Base-by-base conservation (phyloP, 2,888 invertebrate species). In the Metallyticus violacea region DNA sequence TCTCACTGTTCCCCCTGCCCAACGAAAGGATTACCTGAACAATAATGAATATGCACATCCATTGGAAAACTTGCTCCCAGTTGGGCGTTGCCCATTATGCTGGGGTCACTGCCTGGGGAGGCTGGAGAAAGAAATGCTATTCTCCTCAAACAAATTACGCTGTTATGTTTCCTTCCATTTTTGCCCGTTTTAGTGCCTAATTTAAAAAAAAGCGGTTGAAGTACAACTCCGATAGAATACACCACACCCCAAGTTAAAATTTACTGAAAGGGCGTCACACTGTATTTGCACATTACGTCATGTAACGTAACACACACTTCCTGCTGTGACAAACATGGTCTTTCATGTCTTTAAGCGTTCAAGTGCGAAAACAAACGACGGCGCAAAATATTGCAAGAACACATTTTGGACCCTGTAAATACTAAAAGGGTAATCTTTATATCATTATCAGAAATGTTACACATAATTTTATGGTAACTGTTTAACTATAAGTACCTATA, bases 231-330 rank as follows among this genome's bases (percentile, higher is more conserved):
- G n/a, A n/a, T 62, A 15, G 40, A 62, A 62, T n/a, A n/a, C 40
- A 83, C 83, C 83, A 83, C 83, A 83, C 83, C 83, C 83, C 22
- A 28, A 25, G 77, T 83, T 26, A 83, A 83, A 83, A 77, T 77
- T 77, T 83, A 77, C 77, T 77, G 29, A 28, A 28, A 26, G 83
- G 83, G 83, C 77, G 83, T 83, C 77, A 77, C 77, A 77, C 77
- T 28, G 77, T 83, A 83, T 83, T 83, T 83, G 83, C 83, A 25
- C 83, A 77, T 83, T 83, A 83, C 29, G 77, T 62, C 83, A 83
- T 28, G 77, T 77, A 62, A 62, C 22, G 15, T 62, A 62, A 62
- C 40, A 15, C 40, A 62, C 40, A 15, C 40, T 62, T 62, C 40
- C 40, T 62, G n/a, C n/a, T n/a, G n/a, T n/a, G 40, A 22, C 40